Evolutionary conservation across 2,888 invertebrate species (phyloP).

Genomic region (Psylliodes chrysocephalus): DNA sequence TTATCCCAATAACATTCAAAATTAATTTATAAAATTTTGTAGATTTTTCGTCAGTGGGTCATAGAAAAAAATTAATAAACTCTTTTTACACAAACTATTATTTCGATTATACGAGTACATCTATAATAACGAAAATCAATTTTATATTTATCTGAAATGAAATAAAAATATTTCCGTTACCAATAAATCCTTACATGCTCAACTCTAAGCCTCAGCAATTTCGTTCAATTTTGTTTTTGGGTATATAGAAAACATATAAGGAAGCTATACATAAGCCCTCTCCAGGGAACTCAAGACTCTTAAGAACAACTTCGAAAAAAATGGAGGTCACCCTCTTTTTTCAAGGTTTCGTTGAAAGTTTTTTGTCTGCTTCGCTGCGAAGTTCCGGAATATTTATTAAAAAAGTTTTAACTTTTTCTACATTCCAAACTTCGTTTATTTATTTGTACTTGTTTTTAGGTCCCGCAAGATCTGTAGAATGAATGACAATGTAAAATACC

Average conservation of each 20-base stretch:
- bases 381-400: neutral
- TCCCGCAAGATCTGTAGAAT: neutral
- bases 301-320: neutral
- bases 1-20: no score
- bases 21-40: no score
- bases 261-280: neutral
- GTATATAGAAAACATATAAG: neutral
- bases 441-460: neutral
- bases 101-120: no score
- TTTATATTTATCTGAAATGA: no score
- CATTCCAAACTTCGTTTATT: neutral
- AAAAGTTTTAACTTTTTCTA: neutral
- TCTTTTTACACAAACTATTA: no score
- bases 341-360: neutral
- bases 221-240: no score
- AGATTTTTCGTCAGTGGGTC: no score
- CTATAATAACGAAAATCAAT: no score
- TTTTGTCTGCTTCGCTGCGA: neutral
- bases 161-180: no score
- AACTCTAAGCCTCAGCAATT: no score
- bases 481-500: neutral
- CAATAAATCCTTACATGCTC: no score
- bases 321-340: neutral
- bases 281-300: neutral
- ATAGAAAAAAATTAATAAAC: no score